These are phyloP conservation scores for Spea hammondii DNA, from an alignment of 2,797 vertebrate genomes.

Conservation along the genomic window DNA sequence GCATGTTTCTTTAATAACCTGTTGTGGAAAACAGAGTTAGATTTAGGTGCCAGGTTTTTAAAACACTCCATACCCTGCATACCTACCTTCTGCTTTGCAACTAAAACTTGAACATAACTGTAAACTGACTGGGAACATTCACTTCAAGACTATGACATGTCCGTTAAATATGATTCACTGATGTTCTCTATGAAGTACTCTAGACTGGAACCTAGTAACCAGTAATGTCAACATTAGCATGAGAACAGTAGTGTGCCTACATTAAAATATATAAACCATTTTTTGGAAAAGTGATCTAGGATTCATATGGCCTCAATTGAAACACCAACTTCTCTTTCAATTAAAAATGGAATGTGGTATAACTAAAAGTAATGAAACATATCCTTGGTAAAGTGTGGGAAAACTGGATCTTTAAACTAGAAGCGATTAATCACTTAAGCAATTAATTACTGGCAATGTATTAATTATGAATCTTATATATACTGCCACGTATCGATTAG, in stretches of 20 bases:
- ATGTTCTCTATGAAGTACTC: slow-evolving; percentile 10
- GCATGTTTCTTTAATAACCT: neutral
- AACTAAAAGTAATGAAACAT: too few species aligned
- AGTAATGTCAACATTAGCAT: slow-evolving; percentile 16
- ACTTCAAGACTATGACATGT: slow-evolving; percentile 1
- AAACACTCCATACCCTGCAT: slow-evolving; percentile 17
- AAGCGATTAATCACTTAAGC: too few species aligned
- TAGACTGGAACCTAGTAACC: slow-evolving; percentile 2
- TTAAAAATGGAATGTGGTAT: too few species aligned
- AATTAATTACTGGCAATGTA: too few species aligned
- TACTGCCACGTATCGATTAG: too few species aligned
- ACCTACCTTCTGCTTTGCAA: slow-evolving; percentile 9
- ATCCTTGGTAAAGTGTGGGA: too few species aligned
- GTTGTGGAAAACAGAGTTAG: slow-evolving; percentile 3
- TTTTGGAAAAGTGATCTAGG: too few species aligned
- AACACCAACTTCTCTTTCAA: too few species aligned
- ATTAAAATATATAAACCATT: neutral
- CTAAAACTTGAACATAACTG: slow-evolving; percentile 8
- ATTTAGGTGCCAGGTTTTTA: slow-evolving; percentile 1
- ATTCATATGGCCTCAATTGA: too few species aligned
- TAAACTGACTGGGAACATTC: neutral
- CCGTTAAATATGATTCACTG: slow-evolving; percentile 7
- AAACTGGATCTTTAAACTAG: too few species aligned
- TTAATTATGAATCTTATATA: too few species aligned
- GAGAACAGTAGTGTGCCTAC: neutral